phyloP scores from a whole-genome alignment of 30 jellyfish, hydroid and myxozoan species.

The Aurelia coerulea region DNA sequence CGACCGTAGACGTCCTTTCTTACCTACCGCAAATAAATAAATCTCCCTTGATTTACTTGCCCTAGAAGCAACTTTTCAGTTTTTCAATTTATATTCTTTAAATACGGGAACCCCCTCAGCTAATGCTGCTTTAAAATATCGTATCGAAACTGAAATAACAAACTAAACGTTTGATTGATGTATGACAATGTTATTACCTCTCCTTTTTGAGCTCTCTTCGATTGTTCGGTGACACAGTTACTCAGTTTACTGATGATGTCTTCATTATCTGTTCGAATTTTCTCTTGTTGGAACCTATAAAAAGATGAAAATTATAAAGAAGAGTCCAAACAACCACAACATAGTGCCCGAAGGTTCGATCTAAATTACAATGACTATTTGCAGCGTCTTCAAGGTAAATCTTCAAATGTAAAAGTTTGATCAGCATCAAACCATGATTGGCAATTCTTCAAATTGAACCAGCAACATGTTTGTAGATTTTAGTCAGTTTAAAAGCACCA shows the following conservation, averaged over 20 bases:
- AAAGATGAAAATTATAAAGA: background rate
- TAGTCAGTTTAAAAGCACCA: no score
- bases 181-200: conserved; percentile 52
- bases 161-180: background rate
- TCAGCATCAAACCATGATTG: no score
- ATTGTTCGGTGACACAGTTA: conserved; percentile 54
- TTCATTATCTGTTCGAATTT: conserved; percentile 56
- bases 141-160: background rate
- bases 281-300: conserved; percentile 42
- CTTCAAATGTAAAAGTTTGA: no score
- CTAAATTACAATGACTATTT: background rate
- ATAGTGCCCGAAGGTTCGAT: background rate
- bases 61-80: no score
- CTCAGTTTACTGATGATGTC: conserved; percentile 65
- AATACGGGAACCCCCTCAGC: no score
- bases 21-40: no score
- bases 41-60: no score
- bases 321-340: background rate
- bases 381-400: background rate
- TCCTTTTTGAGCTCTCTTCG: conserved; percentile 83
- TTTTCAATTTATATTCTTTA: no score
- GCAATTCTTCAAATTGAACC: no score
- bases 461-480: no score
- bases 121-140: no score
- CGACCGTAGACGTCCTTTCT: no score